Evolutionary conservation across 2,888 invertebrate species (phyloP), one percentile per base, ranked within the genome.

Genomic region (Argyresthia goedartella): DNA sequence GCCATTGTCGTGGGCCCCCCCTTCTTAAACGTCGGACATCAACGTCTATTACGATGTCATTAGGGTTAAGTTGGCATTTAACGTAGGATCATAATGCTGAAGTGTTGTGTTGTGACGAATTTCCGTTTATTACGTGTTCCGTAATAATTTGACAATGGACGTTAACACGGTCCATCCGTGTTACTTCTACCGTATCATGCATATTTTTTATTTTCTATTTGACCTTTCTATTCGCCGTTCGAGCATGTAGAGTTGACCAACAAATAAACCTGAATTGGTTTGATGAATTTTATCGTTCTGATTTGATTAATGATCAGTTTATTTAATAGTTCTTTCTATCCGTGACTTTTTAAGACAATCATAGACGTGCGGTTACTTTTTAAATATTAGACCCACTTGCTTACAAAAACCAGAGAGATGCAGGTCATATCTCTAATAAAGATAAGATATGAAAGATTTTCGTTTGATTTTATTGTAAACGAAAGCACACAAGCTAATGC

Each of bases 31-130:
- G 39, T 11, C 39, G 39, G 9, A n/a, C 44, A 44, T 11, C 15
- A 14, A 15, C 13, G 59, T 61, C 59, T 70, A 72, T 74, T 72
- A 71, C 64, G 57, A 45, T 59, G 60, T 58, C 67, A 74, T 76
- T 74, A 71, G 65, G 66, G 65, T 57, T 60, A 59, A 59, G 61
- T 66, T 63, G 60, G 58, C 63, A 71, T 70, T 75, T 73, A 75
- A 59, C 69, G 67, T 70, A 66, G 67, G 72, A 76, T 69, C 71
- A 70, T 72, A 68, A 70, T 62, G 62, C 57, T 59, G 51, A 54
- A 59, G 65, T 25, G 25, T 25, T 25, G 3, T 63, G 68, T 44
- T 44, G 15, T 59, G 59, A 68, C 70, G 68, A 73, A 78, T 73
- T 66, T 65, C 62, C 70, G 69, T 77, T 76, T 73, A 74, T 73